These are phyloP conservation scores for Mormyrus iriodes DNA, from an alignment of 2,113 vertebrate genomes.

Conservation along the genomic window DNA sequence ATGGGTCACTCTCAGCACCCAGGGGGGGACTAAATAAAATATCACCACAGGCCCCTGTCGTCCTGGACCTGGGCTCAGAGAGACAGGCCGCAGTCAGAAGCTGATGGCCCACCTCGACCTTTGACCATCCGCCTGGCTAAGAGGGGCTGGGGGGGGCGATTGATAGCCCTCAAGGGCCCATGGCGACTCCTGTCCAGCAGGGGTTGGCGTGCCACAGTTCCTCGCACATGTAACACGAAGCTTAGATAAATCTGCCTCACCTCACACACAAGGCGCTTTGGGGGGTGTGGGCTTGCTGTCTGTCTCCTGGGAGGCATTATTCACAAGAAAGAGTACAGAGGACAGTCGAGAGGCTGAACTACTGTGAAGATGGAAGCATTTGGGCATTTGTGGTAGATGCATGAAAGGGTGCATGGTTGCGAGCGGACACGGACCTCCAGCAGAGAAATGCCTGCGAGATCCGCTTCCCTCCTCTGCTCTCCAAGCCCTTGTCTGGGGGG, in stretches of 20 bases:
- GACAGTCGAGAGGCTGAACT: background rate
- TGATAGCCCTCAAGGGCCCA: background rate
- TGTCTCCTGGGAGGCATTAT: background rate
- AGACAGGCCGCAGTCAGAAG: background rate
- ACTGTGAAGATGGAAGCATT: too few relatives aligned
- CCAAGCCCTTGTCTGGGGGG: background rate
- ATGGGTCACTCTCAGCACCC: background rate
- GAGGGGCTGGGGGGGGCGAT: background rate
- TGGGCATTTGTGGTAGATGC: background rate
- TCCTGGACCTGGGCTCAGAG: background rate
- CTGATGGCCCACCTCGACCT: background rate
- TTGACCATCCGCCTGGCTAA: background rate
- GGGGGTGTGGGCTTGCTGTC: background rate
- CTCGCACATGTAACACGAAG: background rate
- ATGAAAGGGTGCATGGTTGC: too few relatives aligned
- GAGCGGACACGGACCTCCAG: constrained; percentile 21
- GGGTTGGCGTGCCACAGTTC: background rate
- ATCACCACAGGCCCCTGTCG: background rate
- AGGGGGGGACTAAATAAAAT: background rate
- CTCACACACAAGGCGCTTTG: background rate
- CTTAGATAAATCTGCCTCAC: background rate
- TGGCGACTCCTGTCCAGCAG: background rate
- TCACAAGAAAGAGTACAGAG: background rate
- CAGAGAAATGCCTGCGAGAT: background rate
- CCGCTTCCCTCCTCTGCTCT: background rate